phyloP scores from a whole-genome alignment of 2,888 invertebrate genomes.

The Heliconius hortense region DNA sequence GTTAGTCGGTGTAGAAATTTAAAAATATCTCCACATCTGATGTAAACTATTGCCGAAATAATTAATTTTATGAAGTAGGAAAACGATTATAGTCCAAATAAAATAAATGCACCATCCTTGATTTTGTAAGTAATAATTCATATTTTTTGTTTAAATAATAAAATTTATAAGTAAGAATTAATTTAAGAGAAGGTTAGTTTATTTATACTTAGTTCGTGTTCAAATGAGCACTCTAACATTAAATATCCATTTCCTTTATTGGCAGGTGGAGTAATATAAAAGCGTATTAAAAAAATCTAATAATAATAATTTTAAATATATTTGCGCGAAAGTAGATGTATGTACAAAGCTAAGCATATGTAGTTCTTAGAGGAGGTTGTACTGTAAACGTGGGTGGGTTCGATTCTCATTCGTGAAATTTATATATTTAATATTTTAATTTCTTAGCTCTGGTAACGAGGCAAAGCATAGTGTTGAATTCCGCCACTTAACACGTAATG shows the following conservation, averaged over 20 bases:
- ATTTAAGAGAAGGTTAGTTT: not conserved
- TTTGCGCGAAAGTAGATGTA: no score
- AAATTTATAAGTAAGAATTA: not conserved
- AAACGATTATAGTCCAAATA: not conserved
- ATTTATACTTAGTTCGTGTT: not conserved
- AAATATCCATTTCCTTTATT: not conserved
- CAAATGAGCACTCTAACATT: not conserved
- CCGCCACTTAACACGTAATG: no score
- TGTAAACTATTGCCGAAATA: slow-evolving; percentile 22
- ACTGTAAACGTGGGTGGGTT: no score
- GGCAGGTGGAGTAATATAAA: not conserved
- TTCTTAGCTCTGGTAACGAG: no score
- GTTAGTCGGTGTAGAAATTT: slow-evolving; percentile 5
- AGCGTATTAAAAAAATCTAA: not conserved
- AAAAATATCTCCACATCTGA: slow-evolving; percentile 13
- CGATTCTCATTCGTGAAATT: no score
- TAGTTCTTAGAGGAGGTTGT: no score
- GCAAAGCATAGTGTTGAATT: no score
- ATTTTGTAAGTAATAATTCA: not conserved
- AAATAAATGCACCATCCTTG: slow-evolving; percentile 3
- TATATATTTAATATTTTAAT: no score
- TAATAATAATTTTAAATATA: no score
- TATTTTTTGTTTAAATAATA: not conserved
- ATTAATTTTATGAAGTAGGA: slow-evolving; percentile 1
- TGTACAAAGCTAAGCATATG: no score